Percentiles rank a stretch among this genome's conserved stretches.
Conservation (phyloP, 2,113 vertebrate species). For the Microtus oregoni region DNA sequence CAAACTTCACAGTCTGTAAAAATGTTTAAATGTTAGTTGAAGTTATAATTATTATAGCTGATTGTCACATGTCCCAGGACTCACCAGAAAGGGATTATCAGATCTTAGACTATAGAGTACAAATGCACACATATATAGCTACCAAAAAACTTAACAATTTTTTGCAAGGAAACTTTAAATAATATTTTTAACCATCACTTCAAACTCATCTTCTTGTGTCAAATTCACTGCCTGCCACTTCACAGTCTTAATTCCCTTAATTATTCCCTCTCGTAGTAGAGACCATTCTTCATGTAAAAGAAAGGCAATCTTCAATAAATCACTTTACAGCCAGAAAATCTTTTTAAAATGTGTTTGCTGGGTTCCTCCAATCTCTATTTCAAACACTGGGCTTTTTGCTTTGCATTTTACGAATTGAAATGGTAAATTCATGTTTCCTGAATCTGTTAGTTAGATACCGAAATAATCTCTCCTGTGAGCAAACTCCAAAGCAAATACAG, state of each 20-base stretch:
- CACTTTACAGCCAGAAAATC: conserved; percentile 36
- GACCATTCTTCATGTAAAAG: not conserved
- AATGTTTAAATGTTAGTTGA: conserved; percentile 13
- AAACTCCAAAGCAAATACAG: conserved; percentile 47
- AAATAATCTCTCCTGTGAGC: not conserved
- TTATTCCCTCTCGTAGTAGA: not conserved
- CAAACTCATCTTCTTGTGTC: not conserved
- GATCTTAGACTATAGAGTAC: not conserved
- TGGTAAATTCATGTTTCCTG: conserved; percentile 20
- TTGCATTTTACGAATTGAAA: conserved; percentile 10
- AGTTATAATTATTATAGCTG: not conserved
- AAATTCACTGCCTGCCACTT: conserved; percentile 12
- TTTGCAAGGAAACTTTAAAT: not conserved
- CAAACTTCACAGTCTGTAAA: not conserved
- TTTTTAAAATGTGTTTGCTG: conserved; percentile 28
- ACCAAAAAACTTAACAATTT: not conserved
- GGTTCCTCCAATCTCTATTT: conserved; percentile 29
- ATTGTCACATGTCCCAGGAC: not conserved
- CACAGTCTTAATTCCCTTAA: not conserved
- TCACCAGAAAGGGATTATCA: not conserved
- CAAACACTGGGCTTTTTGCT: not conserved
- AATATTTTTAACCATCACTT: not conserved
- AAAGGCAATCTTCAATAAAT: not conserved
- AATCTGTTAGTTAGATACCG: conserved; percentile 25
- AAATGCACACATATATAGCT: not conserved